These are phyloP conservation scores for Rhinichthys klamathensis DNA, from an alignment of 2,113 vertebrate species.

Conservation along the genomic window DNA sequence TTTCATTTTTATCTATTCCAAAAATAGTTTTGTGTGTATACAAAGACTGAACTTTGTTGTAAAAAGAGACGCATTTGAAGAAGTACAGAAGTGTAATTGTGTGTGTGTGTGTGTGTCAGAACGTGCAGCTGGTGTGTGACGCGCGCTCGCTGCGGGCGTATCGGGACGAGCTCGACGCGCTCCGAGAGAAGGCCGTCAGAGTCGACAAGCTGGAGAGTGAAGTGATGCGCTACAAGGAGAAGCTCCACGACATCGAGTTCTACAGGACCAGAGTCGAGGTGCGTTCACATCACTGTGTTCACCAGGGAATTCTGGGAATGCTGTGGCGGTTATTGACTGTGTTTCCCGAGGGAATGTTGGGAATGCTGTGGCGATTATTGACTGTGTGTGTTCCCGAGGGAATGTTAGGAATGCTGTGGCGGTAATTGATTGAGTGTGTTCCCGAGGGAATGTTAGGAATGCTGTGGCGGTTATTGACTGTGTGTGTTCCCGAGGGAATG, in stretches of 20 bases:
- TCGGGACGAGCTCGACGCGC: slow-evolving; percentile 92
- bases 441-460: background rate
- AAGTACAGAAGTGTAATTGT: background rate
- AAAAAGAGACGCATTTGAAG: background rate
- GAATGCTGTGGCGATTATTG: background rate
- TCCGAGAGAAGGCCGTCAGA: slow-evolving; percentile 91
- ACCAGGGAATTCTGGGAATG: background rate
- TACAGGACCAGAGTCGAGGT: slow-evolving; percentile 98
- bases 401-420: background rate
- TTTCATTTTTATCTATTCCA: background rate
- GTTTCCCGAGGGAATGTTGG: background rate
- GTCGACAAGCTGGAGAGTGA: slow-evolving; percentile 99
- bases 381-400: background rate
- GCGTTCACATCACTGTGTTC: slow-evolving; percentile 34
- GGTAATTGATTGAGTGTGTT: too few relatives aligned
- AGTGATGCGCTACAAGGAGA: slow-evolving; percentile 90
- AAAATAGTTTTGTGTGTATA: background rate
- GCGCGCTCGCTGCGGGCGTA: slow-evolving; percentile 93
- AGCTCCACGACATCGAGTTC: slow-evolving; percentile 95
- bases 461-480: background rate
- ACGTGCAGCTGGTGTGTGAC: slow-evolving; percentile 89
- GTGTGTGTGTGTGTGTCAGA: slow-evolving; percentile 74
- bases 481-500: background rate
- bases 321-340: background rate
- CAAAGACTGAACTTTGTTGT: background rate